Evolutionary conservation across 2,888 invertebrate genomes (phyloP), one percentile per base, ranked within the genome.

Genomic region (Bhutanitis thaidina): DNA sequence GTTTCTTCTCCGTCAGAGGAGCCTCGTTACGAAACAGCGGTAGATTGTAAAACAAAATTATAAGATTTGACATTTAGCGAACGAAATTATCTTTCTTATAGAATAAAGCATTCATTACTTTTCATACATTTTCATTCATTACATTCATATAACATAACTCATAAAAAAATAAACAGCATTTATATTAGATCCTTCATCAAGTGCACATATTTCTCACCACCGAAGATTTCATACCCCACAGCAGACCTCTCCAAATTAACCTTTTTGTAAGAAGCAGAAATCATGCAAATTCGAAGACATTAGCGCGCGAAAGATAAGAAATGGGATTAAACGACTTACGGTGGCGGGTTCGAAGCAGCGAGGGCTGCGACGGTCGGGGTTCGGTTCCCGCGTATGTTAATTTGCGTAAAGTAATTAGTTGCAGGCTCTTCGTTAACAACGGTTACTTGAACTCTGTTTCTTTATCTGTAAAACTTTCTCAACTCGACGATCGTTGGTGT

Each of bases 291-390:
- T 67, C 64, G 51, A 66, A 75, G 81, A 80, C 88, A 85, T 89
- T 89, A 87, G 81, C 77, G 77, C 64, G 74, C 64, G 74, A 71
- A 74, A 80, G 87, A 88, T 88, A 87, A 88, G 84, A 78, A 80
- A 74, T 71, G 66, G 87, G 85, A 87, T 87, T 87, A 87, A 74
- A 65, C 57, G 68, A 65, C 68, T 77, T 75, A 76, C 70, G 68
- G 75, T 65, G 57, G 57, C 55, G n/a, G 56, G 53, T 54, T 20
- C 36, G 35, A 39, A 13, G 35, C 27, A 13, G n/a, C n/a, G 8
- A 35, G 40, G 13, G 16, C 30, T 1, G 46, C n/a, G 47, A 12
- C 9, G 39, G 9, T 13, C 34, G 45, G 35, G 40, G 40, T 45
- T 51, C 56, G 53, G 48, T 53, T 43, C 49, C 25, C 56, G 49